phyloP scores from a whole-genome alignment of 2,113 vertebrate genomes.

The Ranitomeya imitator region DNA sequence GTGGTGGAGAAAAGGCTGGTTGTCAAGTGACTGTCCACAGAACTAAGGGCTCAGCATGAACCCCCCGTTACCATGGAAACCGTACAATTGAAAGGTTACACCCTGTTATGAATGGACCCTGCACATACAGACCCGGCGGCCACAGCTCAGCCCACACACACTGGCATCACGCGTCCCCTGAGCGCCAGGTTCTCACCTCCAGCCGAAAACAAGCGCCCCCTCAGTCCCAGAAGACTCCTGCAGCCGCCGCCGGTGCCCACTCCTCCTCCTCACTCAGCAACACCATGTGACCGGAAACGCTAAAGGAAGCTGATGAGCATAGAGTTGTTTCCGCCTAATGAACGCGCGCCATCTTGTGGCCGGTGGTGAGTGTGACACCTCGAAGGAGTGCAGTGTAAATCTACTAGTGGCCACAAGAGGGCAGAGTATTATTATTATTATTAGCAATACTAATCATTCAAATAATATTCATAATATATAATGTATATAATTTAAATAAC shows the following conservation, averaged over 20 bases:
- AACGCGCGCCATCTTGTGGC: conserved; percentile 3
- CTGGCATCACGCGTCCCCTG: too few relatives aligned
- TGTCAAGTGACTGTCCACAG: too few relatives aligned
- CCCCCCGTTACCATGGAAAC: too few relatives aligned
- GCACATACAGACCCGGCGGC: too few relatives aligned
- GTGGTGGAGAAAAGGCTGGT: too few relatives aligned
- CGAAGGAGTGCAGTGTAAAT: not conserved
- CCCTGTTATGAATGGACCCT: too few relatives aligned
- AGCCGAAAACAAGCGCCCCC: not conserved
- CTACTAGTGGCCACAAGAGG: not conserved
- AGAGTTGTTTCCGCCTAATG: not conserved
- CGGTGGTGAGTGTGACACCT: not conserved
- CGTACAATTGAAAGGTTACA: too few relatives aligned
- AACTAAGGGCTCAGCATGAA: too few relatives aligned
- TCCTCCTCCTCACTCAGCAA: not conserved
- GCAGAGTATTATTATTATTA: not conserved
- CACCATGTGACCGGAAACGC: conserved; percentile 19
- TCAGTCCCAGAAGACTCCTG: not conserved
- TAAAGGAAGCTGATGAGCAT: not conserved
- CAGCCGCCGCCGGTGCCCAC: conserved; percentile 3
- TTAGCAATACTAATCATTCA: too few relatives aligned
- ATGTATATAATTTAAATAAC: too few relatives aligned
- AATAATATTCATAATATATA: too few relatives aligned
- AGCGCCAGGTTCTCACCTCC: not conserved
- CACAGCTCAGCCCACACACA: too few relatives aligned